Evolutionary conservation across 2,888 invertebrate species (phyloP).

Genomic region (Epistrophe grossulariae): DNA sequence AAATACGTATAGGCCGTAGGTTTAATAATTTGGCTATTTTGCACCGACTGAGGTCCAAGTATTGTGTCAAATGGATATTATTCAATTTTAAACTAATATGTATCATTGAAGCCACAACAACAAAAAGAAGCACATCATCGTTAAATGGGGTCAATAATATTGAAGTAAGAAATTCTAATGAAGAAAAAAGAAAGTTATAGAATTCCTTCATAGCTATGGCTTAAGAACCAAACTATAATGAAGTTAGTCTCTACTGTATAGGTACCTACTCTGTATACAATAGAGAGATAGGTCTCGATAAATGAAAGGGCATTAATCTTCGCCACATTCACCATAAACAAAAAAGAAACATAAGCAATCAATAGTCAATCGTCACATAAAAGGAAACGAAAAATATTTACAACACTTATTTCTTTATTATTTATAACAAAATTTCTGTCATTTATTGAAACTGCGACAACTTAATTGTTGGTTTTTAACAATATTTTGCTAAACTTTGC

Average conservation of each 20-base stretch:
- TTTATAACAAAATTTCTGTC: not conserved
- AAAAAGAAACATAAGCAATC: conserved; percentile 1
- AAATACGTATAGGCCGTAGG: no score
- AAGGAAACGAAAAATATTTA: not conserved
- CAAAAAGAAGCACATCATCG: not conserved
- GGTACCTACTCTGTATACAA: not conserved
- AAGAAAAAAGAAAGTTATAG: not conserved
- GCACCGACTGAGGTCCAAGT: not conserved
- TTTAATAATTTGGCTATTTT: not conserved
- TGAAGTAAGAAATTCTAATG: not conserved
- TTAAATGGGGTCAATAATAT: not conserved
- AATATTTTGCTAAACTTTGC: no score
- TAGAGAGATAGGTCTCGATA: not conserved
- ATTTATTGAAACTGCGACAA: not conserved
- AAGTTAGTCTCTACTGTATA: not conserved
- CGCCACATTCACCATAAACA: conserved; percentile 1
- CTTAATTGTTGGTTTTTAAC: not conserved
- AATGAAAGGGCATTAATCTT: conserved; percentile 8
- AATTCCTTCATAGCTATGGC: not conserved
- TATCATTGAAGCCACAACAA: not conserved
- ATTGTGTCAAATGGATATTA: no score
- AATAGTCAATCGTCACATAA: not conserved
- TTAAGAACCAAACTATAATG: not conserved
- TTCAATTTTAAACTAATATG: no score
- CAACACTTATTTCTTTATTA: not conserved